These are phyloP conservation scores for Coturnix japonica DNA, from an alignment of 2,113 vertebrate genomes.

Conservation along the genomic window DNA sequence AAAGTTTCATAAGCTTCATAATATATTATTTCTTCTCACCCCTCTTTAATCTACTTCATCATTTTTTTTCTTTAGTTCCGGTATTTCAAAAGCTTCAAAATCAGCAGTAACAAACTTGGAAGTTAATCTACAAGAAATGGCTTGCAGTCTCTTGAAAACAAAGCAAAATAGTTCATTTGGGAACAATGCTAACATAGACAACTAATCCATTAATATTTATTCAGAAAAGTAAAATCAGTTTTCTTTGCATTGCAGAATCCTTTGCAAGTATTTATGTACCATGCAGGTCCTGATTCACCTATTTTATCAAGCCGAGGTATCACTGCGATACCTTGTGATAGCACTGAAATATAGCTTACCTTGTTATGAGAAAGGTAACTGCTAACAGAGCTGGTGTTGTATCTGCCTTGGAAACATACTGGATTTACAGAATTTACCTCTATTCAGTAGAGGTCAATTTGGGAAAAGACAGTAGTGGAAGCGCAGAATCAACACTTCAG, in stretches of 20 bases:
- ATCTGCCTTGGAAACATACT: not conserved
- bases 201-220: not conserved
- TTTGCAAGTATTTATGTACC: not conserved
- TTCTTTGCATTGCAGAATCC: not conserved
- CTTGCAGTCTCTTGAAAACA: not conserved
- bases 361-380: not conserved
- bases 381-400: not conserved
- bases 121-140: not conserved
- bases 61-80: not conserved
- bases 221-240: not conserved
- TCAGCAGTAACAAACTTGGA: not conserved
- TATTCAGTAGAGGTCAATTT: not conserved
- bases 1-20: not conserved
- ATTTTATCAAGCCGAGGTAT: not conserved
- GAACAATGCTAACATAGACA: not conserved
- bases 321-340: not conserved
- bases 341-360: not conserved
- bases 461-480: not conserved
- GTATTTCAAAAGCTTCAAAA: not conserved
- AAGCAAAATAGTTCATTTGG: not conserved
- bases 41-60: not conserved
- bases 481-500: not conserved
- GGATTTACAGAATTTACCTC: not conserved
- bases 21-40: not conserved
- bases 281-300: not conserved